A percentile compares a stretch with the other conserved stretches of the same genome.
These are phyloP conservation scores for Meloidogyne chitwoodi DNA, from an alignment of 1,140 invertebrate species.

Conservation along the genomic window DNA sequence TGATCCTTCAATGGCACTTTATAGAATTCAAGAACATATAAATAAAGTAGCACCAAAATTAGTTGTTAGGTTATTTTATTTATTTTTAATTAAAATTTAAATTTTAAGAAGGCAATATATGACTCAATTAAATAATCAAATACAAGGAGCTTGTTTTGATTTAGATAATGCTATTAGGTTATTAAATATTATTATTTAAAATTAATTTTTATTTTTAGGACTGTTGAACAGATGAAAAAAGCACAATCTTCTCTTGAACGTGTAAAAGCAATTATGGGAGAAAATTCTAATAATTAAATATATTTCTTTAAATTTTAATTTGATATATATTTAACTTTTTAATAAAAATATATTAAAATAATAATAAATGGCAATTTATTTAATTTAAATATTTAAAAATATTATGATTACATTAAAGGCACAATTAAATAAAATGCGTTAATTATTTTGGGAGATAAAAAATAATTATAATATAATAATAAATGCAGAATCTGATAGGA, in stretches of 20 bases:
- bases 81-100: neutral
- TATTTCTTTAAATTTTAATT: too few relatives aligned
- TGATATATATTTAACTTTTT: too few relatives aligned
- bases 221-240: slow-evolving; percentile 61
- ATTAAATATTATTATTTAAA: neutral
- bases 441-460: neutral
- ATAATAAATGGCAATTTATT: neutral
- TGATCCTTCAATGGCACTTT: slow-evolving; percentile 64
- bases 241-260: slow-evolving; percentile 61
- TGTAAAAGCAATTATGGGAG: slow-evolving; percentile 58
- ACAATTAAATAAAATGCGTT: neutral
- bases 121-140: slow-evolving; percentile 28
- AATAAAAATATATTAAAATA: too few relatives aligned
- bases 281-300: neutral
- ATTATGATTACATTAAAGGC: neutral
- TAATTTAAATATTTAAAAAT: neutral
- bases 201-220: slow-evolving; percentile 51
- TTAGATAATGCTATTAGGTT: slow-evolving; percentile 50
- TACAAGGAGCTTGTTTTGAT: slow-evolving; percentile 49
- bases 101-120: slow-evolving; percentile 31
- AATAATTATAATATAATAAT: neutral
- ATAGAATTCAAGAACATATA: slow-evolving; percentile 64
- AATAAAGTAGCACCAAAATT: slow-evolving; percentile 62
- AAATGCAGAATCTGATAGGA: neutral
- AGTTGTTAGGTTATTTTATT: slow-evolving; percentile 36